Evolutionary conservation across 2,888 invertebrate species (phyloP), one percentile per base, ranked within the genome.

Genomic region (Biston betularia): DNA sequence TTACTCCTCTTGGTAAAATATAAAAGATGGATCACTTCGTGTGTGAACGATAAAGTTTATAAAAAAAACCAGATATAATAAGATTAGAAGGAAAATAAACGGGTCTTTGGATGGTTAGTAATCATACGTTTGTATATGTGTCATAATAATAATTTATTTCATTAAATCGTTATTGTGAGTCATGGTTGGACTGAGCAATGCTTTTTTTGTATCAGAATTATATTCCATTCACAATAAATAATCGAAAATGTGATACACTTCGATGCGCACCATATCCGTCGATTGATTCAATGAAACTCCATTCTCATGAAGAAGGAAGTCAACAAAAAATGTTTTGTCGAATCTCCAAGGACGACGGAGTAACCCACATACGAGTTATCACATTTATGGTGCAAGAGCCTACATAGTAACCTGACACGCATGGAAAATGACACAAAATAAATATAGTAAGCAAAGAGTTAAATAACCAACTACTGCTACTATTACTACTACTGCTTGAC

Each of bases 281-380:
- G 52, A 52, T 52, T 9, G 35, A 14, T 35, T 38, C 52, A 38
- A 15, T 53, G 40, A 15, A 53, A 15, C 33, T 48, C 15, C 33
- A 6, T 59, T 40, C 33, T 7, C 10, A n/a, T 24, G 34, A 44
- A 42, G 49, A 46, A n/a, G 53, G 52, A 54, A 65, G 34, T 54
- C 53, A 40, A 58, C 53, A 52, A 55, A 49, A 24, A 49, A 50
- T 60, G 59, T 65, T 60, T 60, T 44, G 50, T 60, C 63, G 49
- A 59, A 61, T 56, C 62, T 52, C 60, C 54, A 60, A 53, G 52
- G 54, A 50, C 62, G 34, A 57, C 58, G 38, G 8, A 5, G 11
- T 56, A 24, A 57, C 63, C 50, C 42, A 45, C 50, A 33, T 52
- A 52, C 63, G 58, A 49, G 40, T n/a, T 15, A 49, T 33, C 38